Base-by-base conservation (phyloP, 53 echinoderm and acorn worm genomes). In the Echinarachnius parma region DNA sequence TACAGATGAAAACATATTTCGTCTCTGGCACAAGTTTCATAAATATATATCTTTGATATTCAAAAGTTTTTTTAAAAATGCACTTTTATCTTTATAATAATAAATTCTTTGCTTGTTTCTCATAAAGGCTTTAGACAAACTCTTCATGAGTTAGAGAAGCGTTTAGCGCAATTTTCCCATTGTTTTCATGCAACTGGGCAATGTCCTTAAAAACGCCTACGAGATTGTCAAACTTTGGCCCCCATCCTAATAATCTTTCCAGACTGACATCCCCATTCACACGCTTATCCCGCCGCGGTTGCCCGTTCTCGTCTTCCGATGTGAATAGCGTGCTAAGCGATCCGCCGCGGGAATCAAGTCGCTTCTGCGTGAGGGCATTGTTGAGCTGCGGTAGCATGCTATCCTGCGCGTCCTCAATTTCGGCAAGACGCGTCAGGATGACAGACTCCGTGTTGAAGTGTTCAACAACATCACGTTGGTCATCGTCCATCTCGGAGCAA, bases 221-320 rank as follows among this genome's bases (percentile, higher is more conserved):
- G 26, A 96, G 66, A 30, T 85, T 82, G 26, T 90, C 82, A 53
- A 80, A 96, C 26, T 75, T 75, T 39, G 96, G 96, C 27, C 96
- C 91, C 96, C 96, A 96, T 48, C 91, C 91, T 27, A 96, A 59
- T 19, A 96, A 83, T 29, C 91, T 77, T 45, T 96, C 96, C 50
- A 92, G 79, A 54, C 82, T 84, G 60, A 91, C 85, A 31, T 82
- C 79, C 26, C 83, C 87, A 21, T 92, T 84, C 28, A 28, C 81
- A 34, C 64, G 47, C 3, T 77, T 64, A 35, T 75, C 75, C 10
- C 21, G 28, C 11, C 28, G 34, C 16, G 75, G 75, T 34, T 69
- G 80, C 48, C 65, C 67, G 48, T 76, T 86, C 57, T 96, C 96
- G 50, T 96, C 96, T 61, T 91, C 96, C 10, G 96, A 96, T 20